Base-by-base conservation (phyloP, 2,888 invertebrate species). In the Rhimphoctona megacephalus region DNA sequence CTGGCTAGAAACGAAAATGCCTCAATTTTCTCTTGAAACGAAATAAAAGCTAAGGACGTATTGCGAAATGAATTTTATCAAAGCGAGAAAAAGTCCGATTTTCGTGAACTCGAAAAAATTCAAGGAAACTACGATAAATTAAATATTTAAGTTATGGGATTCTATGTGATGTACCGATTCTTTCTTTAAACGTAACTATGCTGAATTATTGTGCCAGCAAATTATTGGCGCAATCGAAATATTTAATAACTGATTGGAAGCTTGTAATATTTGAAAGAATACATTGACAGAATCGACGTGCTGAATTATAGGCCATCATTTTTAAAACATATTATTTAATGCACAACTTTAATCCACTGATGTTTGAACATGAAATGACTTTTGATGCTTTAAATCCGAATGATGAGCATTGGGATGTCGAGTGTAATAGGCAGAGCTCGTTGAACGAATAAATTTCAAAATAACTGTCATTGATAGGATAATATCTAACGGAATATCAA, bases 11-110 rank as follows among this genome's bases (percentile, higher is more conserved):
- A 67, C 39, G 64, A 73, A 80, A 76, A 85, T 77, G 76, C 76
- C 82, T 87, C 81, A 80, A 82, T 85, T 84, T 82, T 43, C 82
- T 76, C 76, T 57, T 19, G 49, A 70, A 86, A 67, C 76, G 80
- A 66, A 80, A 83, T 76, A 80, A 86, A 70, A 76, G 64, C 80
- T 70, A 19, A 72, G 74, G 80, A 80, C 76, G 64, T n/a, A 66
- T 54, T 49, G 70, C 57, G 76, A 83, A 86, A 86, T 80, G 79
- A 81, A 83, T 83, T 86, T 86, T 77, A 52, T 49, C 52, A 43
- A 86, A 83, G 52, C 46, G 46, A 5, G 57, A 25, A 30, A 70
- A 25, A 22, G n/a, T 46, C 52, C 46, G 46, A 54, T 76, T 80
- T n/a, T 30, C 46, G n/a, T 52, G 57, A 52, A 36, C 52, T n/a